A percentile compares a stretch with the other conserved stretches of the same genome.
phyloP scores from a whole-genome alignment of 2,797 vertebrate species.

The Amblyraja radiata region DNA sequence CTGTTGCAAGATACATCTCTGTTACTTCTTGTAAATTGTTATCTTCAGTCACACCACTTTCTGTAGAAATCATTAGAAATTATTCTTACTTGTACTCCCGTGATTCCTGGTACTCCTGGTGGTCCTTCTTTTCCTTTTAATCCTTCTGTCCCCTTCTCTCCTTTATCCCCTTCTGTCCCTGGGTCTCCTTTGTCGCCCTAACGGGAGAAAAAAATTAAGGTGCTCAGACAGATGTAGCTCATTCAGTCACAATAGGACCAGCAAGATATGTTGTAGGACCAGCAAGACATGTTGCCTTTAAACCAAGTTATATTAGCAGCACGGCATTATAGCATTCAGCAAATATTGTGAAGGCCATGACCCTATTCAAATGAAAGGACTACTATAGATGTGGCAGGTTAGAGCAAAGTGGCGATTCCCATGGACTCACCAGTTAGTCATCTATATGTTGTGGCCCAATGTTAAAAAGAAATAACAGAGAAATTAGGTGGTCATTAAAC shows the following conservation, averaged over 20 bases:
- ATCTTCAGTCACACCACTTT: background rate
- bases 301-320: no score
- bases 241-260: background rate
- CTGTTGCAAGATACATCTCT: background rate
- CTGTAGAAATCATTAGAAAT: no score
- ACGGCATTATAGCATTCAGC: no score
- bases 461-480: background rate
- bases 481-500: background rate
- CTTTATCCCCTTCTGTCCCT: conserved; percentile 79
- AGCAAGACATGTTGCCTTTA: background rate
- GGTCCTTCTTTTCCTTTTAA: conserved; percentile 83
- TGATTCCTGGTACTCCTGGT: conserved; percentile 71
- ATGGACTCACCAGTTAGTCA: no score
- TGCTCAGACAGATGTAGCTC: background rate
- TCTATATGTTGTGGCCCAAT: background rate
- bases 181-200: conserved; percentile 91
- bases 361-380: no score
- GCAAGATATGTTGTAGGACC: background rate
- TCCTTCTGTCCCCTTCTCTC: conserved; percentile 80
- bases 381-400: no score
- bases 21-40: background rate
- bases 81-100: conserved; percentile 78
- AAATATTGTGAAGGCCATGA: no score
- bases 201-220: conserved; percentile 20
- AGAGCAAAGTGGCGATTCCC: background rate